Evolutionary conservation across 2,113 vertebrate genomes (phyloP), one percentile per base, ranked within the genome.

Genomic region (Gila orcuttii): DNA sequence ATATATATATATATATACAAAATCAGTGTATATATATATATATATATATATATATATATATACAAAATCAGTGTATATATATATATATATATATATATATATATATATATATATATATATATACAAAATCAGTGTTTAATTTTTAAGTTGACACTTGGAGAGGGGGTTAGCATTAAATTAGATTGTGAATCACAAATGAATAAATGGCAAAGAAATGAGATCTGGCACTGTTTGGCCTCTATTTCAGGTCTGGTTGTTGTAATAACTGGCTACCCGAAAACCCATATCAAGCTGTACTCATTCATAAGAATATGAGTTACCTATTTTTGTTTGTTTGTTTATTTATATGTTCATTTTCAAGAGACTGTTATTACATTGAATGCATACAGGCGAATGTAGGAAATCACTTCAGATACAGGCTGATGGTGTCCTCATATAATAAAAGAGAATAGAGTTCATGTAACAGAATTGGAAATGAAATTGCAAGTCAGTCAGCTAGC

Each of bases 341-440:
- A 69, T 83, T 84, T 76, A 50, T 84, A 59, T 74, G 33, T 36
- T 80, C 59, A 31, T 80, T 80, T 80, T 80, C 62, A 82, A 68
- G 42, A 69, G 45, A 82, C n/a, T 64, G 23, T 62, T 82, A 50
- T 82, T 68, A 68, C 62, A 50, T 31, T 50, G 19, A 60, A 50
- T 50, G 59, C 79, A 33, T 50, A 47, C 25, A 82, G 62, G 23
- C 6, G 19, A 50, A 69, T 69, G 62, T 52, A 36, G 45, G 21
- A 69, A 69, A 69, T 69, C 79, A 69, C 17, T 69, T 52, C 50
- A 77, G 47, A 77, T 55, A 47, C 50, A 33, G 19, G 62, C 60
- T 68, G 79, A 82, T 82, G 15, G 52, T 69, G 28, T 52, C 28
- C 21, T 68, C 19, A 0, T 25, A 33, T 82, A 66, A 82, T 82